Percentiles rank a stretch among this genome's conserved stretches.
These are phyloP conservation scores for cat (Felis catus) DNA, from an alignment of 2,113 vertebrate species.

Conservation along the genomic window DNA sequence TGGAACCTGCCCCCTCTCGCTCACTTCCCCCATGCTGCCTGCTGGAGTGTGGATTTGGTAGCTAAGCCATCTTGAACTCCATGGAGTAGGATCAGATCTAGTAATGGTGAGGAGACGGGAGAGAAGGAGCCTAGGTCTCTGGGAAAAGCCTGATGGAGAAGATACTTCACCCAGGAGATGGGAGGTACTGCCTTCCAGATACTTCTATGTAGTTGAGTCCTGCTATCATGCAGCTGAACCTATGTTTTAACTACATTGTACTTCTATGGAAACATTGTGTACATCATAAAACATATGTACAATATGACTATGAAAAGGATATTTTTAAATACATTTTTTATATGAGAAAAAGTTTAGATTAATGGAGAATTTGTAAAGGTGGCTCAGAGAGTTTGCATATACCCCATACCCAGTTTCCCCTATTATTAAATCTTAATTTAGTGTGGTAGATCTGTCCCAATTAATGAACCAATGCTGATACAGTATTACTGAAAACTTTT, in stretches of 20 bases:
- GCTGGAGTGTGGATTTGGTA: not conserved
- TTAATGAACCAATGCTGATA: not conserved
- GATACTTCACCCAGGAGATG: rapidly evolving
- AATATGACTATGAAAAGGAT: not conserved
- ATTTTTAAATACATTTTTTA: not conserved
- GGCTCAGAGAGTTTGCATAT: not conserved
- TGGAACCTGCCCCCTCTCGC: not conserved
- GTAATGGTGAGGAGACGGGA: rapidly evolving
- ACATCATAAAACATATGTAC: not conserved
- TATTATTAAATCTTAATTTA: not conserved
- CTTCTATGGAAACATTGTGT: not conserved
- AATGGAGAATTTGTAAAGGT: not conserved
- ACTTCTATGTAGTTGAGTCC: not conserved
- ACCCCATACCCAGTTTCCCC: not conserved
- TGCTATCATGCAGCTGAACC: rapidly evolving
- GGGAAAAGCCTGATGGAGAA: not conserved
- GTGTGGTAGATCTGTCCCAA: not conserved
- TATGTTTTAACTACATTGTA: not conserved
- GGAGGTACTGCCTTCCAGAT: not conserved
- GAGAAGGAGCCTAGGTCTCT: not conserved
- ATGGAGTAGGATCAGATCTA: not conserved
- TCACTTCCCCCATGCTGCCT: not conserved
- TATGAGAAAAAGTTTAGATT: not conserved
- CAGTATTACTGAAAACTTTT: not conserved
- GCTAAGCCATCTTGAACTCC: not conserved